Percentiles rank a stretch among this genome's conserved stretches.
Evolutionary conservation across 2,888 invertebrate species (phyloP).

Genomic region (Eudemis profundana): DNA sequence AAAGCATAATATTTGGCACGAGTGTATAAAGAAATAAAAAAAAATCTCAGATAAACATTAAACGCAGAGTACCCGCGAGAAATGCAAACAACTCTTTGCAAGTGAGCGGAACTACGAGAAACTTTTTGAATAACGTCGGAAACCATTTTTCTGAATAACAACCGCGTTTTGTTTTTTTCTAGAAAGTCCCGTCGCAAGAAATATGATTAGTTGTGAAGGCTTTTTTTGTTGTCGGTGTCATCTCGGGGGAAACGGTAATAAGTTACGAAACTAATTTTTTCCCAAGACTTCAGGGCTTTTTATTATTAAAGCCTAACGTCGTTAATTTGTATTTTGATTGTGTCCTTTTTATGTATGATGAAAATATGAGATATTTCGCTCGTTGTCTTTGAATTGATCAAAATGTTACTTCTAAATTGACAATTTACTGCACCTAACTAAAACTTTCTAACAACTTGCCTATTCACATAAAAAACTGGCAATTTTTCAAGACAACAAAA

Average conservation of each 20-base stretch:
- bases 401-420: no score
- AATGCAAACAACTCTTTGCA: constrained; percentile 14
- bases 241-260: constrained; percentile 2
- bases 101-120: constrained; percentile 11
- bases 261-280: constrained; percentile 31
- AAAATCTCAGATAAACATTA: no score
- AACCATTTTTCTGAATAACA: constrained; percentile 27
- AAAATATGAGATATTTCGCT: not conserved
- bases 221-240: constrained; percentile 32
- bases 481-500: no score
- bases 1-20: no score
- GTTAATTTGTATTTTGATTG: not conserved
- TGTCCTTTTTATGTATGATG: not conserved
- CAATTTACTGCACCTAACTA: no score
- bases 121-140: constrained; percentile 20
- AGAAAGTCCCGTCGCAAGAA: constrained; percentile 50
- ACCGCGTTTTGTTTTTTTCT: constrained; percentile 45
- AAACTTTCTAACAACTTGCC: no score
- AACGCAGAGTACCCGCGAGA: not conserved
- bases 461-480: no score
- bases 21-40: no score
- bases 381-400: no score
- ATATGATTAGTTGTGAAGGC: constrained; percentile 55
- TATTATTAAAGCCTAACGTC: constrained; percentile 11
- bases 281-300: constrained; percentile 6